Percentiles rank a stretch among this genome's conserved stretches.
Evolutionary conservation across 1,140 invertebrate genomes (phyloP).

Genomic region (Littorina saxatilis): DNA sequence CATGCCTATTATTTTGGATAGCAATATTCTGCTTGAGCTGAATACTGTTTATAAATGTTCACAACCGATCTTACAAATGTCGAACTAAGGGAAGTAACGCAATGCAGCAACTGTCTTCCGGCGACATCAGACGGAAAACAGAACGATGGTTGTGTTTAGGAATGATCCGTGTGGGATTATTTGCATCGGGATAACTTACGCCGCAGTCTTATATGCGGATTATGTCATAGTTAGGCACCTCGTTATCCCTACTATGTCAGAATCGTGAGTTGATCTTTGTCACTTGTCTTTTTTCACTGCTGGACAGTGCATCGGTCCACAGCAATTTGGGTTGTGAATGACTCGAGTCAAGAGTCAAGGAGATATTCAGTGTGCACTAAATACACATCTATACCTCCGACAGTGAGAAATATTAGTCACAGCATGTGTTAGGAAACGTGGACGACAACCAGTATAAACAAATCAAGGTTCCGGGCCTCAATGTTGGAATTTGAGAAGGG

Average conservation of each 20-base stretch:
- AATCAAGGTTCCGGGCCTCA: too few relatives aligned
- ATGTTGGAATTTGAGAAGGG: too few relatives aligned
- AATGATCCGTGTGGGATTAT: conserved; percentile 92
- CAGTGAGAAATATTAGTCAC: too few relatives aligned
- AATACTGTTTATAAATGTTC: neutral
- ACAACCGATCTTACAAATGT: too few relatives aligned
- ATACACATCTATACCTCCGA: too few relatives aligned
- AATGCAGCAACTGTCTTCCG: neutral
- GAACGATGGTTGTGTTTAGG: conserved; percentile 78
- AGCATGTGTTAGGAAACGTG: too few relatives aligned
- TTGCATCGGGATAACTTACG: conserved; percentile 90
- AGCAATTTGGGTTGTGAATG: too few relatives aligned
- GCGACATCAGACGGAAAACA: neutral
- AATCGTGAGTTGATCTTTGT: conserved; percentile 86
- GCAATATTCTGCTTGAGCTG: neutral
- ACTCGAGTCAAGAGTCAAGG: too few relatives aligned
- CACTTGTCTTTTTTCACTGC: too few relatives aligned
- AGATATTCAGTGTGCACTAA: too few relatives aligned
- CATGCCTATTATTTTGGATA: neutral
- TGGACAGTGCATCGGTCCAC: too few relatives aligned
- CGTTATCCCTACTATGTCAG: conserved; percentile 87
- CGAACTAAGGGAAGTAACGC: conserved; percentile 4
- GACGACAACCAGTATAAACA: too few relatives aligned
- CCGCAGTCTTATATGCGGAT: conserved; percentile 91
- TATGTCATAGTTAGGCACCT: conserved; percentile 93